phyloP scores from a whole-genome alignment of 53 echinoderm and acorn worm species.

The Paelopatides confundens region DNA sequence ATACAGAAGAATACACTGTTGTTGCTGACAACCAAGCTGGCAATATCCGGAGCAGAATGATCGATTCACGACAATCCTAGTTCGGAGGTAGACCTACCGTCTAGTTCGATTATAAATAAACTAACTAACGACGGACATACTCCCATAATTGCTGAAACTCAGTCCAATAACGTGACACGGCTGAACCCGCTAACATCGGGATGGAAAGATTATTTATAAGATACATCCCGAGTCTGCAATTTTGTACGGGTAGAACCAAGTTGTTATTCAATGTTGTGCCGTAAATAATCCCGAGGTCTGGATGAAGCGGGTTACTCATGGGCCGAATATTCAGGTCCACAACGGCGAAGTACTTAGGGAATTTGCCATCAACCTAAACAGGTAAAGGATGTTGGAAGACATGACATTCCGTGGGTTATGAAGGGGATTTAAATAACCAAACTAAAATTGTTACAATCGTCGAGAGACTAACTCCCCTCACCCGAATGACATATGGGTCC shows the following conservation, averaged over 20 bases:
- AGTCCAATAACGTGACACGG: too few species aligned
- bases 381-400: slow-evolving; percentile 45
- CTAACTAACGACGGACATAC: too few species aligned
- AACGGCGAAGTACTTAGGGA: slow-evolving; percentile 29
- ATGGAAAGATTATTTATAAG: too few species aligned
- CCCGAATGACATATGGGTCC: slow-evolving; percentile 43
- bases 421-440: slow-evolving; percentile 13
- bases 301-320: slow-evolving; percentile 39
- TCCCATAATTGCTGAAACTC: too few species aligned
- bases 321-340: not conserved
- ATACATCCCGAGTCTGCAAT: too few species aligned
- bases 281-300: slow-evolving; percentile 54
- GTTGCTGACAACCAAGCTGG: too few species aligned
- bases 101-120: too few species aligned
- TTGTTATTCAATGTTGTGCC: slow-evolving; percentile 55
- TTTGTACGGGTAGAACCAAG: slow-evolving; percentile 55
- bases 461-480: slow-evolving; percentile 20
- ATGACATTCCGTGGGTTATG: slow-evolving; percentile 42
- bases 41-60: too few species aligned
- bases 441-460: not conserved
- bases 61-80: too few species aligned
- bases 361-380: slow-evolving; percentile 58
- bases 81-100: too few species aligned
- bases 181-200: too few species aligned
- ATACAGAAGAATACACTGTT: too few species aligned